Evolutionary conservation across 2,113 vertebrate genomes (phyloP).

Genomic region (Typhlomys cinereus): DNA sequence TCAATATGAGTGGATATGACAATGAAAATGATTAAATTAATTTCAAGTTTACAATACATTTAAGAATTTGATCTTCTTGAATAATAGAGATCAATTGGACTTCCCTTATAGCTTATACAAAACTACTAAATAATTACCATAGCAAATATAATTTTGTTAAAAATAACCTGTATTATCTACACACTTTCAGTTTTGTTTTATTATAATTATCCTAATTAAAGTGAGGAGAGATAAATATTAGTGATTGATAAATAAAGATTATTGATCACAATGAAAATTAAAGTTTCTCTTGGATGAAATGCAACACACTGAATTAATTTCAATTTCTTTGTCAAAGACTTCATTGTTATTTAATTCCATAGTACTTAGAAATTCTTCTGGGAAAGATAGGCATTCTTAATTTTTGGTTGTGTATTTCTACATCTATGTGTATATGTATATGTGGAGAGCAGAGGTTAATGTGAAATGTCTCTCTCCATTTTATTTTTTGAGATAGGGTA

Average conservation of each 20-base stretch:
- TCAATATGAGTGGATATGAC: background rate
- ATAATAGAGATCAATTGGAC: background rate
- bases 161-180: constrained; percentile 50
- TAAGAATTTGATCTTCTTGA: background rate
- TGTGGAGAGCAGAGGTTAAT: no score
- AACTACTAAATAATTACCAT: background rate
- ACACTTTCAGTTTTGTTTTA: constrained; percentile 53
- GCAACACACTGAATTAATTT: background rate
- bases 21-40: background rate
- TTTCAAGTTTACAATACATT: background rate
- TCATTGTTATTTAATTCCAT: background rate
- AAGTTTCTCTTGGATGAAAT: constrained; percentile 1
- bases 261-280: background rate
- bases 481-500: no score
- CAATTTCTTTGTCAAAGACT: background rate
- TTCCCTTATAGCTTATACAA: background rate
- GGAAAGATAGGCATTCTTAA: background rate
- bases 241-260: constrained; percentile 1
- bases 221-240: background rate
- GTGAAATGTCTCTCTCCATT: no score
- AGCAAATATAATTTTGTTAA: background rate
- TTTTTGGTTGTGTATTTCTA: background rate
- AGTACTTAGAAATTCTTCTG: background rate
- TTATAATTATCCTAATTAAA: constrained; percentile 35
- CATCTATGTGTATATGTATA: no score